These are phyloP conservation scores for Rhynchophorus ferrugineus DNA, from an alignment of 1,140 invertebrate genomes.

Conservation along the genomic window DNA sequence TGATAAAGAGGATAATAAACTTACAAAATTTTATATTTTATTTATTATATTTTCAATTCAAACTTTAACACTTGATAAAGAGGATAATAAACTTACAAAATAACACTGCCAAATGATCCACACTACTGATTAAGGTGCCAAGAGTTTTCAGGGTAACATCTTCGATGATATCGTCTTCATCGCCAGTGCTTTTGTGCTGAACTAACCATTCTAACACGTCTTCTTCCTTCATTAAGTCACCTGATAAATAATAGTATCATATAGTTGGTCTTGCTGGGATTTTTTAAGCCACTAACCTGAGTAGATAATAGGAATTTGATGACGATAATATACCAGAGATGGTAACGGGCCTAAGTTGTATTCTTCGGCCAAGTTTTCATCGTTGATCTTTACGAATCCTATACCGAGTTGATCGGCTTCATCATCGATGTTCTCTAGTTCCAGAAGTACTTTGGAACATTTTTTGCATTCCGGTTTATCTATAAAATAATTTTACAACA, in stretches of 20 bases:
- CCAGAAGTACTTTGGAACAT: constrained; percentile 79
- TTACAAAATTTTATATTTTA: constrained; percentile 67
- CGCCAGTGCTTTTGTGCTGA: constrained; percentile 83
- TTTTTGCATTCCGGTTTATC: constrained; percentile 90
- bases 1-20: constrained; percentile 37
- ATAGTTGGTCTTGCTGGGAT: neutral
- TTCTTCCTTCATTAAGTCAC: constrained; percentile 83
- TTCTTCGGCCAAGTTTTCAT: constrained; percentile 83
- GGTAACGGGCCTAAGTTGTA: constrained; percentile 85
- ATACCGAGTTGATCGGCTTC: constrained; percentile 93
- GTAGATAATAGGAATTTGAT: constrained; percentile 91
- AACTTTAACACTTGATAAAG: no score
- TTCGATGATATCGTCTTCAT: constrained; percentile 89
- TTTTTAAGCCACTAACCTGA: constrained; percentile 69
- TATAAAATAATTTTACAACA: constrained; percentile 43
- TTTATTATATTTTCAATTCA: no score
- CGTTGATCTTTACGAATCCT: constrained; percentile 90
- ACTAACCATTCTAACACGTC: constrained; percentile 91
- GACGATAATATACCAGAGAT: constrained; percentile 85
- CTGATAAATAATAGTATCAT: constrained; percentile 45
- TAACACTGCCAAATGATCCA: constrained; percentile 84
- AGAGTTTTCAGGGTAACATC: constrained; percentile 84
- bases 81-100: constrained; percentile 65
- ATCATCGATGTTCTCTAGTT: constrained; percentile 91
- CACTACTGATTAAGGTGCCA: constrained; percentile 78